Percentiles rank a stretch among this genome's conserved stretches.
phyloP scores from a whole-genome alignment of 1,140 invertebrate species.

The Drosophila insularis region DNA sequence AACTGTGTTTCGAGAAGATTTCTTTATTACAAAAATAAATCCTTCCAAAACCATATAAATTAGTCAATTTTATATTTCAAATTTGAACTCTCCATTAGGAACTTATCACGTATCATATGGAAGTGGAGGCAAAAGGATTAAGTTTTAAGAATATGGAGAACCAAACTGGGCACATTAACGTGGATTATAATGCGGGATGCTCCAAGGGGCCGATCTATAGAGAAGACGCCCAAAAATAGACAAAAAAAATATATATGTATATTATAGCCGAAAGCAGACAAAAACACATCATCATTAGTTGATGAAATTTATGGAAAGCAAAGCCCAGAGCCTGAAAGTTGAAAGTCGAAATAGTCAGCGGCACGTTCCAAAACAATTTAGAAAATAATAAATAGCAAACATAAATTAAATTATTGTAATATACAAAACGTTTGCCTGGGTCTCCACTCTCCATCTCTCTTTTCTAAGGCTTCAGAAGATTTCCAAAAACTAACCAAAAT shows the following conservation, averaged over 20 bases:
- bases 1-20: no score
- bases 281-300: constrained; percentile 53
- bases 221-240: constrained; percentile 38
- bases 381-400: constrained; percentile 81
- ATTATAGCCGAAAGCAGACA: background rate
- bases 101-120: constrained; percentile 23
- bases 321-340: background rate
- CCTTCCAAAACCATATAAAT: constrained; percentile 30
- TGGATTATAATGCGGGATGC: constrained; percentile 40
- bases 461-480: constrained; percentile 42
- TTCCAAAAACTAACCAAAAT: constrained; percentile 46
- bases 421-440: constrained; percentile 35
- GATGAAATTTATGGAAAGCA: constrained; percentile 59
- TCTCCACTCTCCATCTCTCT: constrained; percentile 4
- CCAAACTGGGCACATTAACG: constrained; percentile 44
- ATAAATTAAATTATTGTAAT: constrained; percentile 82
- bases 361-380: constrained; percentile 81
- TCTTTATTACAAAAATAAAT: constrained; percentile 3
- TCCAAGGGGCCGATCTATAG: background rate
- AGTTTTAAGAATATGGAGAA: constrained; percentile 27
- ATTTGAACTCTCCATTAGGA: constrained; percentile 6
- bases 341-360: constrained; percentile 31
- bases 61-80: constrained; percentile 29
- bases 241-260: background rate
- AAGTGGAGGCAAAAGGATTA: constrained; percentile 56